phyloP scores from a whole-genome alignment of 2,113 vertebrate species.

The Willisornis vidua region DNA sequence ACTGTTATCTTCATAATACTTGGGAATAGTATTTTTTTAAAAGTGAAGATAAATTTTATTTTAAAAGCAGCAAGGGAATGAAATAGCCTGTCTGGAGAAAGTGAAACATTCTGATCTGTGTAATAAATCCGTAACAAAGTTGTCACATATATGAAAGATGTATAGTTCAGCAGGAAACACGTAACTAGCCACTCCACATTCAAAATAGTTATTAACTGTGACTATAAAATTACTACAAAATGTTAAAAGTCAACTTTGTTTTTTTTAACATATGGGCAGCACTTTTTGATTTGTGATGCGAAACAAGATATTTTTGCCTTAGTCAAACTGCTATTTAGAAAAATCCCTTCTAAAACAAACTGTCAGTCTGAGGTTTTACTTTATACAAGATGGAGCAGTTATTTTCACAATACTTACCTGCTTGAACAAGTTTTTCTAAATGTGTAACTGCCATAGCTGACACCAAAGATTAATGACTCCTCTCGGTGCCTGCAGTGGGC shows the following conservation, averaged over 20 bases:
- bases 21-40: not conserved
- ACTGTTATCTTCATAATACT: not conserved
- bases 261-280: conserved; percentile 16
- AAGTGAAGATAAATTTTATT: not conserved
- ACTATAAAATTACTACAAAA: conserved; percentile 25
- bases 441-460: not conserved
- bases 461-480: conserved; percentile 9
- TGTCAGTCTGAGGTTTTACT: conserved; percentile 44
- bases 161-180: not conserved
- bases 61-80: not conserved
- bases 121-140: not conserved
- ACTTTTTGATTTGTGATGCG: conserved; percentile 41
- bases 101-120: not conserved
- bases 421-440: conserved; percentile 39
- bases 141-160: not conserved
- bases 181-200: not conserved
- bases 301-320: conserved; percentile 62
- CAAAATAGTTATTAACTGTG: not conserved
- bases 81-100: not conserved
- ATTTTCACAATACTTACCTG: conserved; percentile 10
- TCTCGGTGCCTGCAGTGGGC: not conserved
- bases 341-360: conserved; percentile 53
- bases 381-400: conserved; percentile 6
- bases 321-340: conserved; percentile 56
- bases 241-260: not conserved